Conservation (phyloP, 2,113 vertebrate species). For the Vireo altiloquus region DNA sequence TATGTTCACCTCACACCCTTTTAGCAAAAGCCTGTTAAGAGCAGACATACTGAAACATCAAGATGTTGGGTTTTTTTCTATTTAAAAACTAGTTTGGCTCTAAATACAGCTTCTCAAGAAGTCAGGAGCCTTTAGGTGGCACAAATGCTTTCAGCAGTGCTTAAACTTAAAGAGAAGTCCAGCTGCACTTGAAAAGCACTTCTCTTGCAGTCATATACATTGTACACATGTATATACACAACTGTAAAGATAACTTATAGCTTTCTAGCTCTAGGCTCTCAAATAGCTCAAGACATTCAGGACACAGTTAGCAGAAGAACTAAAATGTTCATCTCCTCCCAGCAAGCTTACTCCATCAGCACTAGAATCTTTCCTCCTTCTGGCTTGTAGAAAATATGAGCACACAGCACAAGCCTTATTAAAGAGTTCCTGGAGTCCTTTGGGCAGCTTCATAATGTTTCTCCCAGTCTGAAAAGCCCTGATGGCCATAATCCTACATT, state of each 20-base stretch:
- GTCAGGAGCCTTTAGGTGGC: not conserved
- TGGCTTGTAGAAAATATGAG: fast-evolving
- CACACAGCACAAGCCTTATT: not conserved
- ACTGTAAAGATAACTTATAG: not conserved
- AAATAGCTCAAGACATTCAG: not conserved
- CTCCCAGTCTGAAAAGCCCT: not conserved
- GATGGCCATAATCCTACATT: not conserved
- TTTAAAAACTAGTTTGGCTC: not conserved
- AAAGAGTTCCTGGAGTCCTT: not conserved
- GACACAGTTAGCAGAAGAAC: not conserved
- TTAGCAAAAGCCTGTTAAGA: not conserved
- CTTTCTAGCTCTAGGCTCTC: not conserved
- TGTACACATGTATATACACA: not conserved
- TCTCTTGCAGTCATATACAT: not conserved
- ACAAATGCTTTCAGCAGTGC: not conserved
- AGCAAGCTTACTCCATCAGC: not conserved
- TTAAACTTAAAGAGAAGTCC: not conserved
- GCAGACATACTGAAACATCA: not conserved
- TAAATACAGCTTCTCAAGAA: not conserved
- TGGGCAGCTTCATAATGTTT: not conserved
- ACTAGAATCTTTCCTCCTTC: not conserved
- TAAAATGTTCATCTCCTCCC: not conserved
- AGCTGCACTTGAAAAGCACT: not conserved
- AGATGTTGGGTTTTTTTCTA: not conserved
- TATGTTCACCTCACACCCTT: not conserved